Evolutionary conservation across 1,140 invertebrate species (phyloP).

Genomic region (Panagrolaimus sp.): DNA sequence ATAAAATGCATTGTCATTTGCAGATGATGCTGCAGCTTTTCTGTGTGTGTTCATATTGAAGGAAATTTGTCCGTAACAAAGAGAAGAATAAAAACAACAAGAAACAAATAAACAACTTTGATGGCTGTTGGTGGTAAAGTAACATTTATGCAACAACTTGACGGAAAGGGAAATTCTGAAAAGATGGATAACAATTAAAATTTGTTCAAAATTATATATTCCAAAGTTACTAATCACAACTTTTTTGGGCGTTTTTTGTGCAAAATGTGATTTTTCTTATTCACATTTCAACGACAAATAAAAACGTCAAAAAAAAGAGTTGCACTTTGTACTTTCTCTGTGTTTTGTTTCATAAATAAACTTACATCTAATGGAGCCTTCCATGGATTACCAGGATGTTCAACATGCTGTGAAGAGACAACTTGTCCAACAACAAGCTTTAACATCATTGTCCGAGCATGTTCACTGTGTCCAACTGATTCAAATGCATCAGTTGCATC

Average conservation of each 20-base stretch:
- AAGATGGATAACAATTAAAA: background rate
- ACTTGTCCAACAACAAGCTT: conserved; percentile 35
- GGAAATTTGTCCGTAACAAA: background rate
- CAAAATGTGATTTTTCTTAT: no score
- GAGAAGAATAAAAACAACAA: background rate
- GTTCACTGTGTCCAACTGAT: conserved; percentile 30
- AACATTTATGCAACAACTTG: background rate
- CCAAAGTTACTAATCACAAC: no score
- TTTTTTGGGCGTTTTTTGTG: no score
- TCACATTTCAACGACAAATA: no score
- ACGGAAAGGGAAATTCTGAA: conserved; percentile 3
- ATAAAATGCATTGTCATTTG: background rate
- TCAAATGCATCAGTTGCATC: conserved; percentile 32
- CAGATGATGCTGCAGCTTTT: background rate
- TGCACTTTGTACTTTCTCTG: no score
- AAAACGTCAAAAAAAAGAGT: no score
- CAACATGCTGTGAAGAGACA: conserved; percentile 1
- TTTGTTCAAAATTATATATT: no score
- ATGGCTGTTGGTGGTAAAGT: background rate
- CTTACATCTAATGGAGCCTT: no score
- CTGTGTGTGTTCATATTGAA: no score
- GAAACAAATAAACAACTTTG: no score
- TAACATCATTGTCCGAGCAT: conserved; percentile 27
- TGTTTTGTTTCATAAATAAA: no score
- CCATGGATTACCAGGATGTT: background rate